phyloP scores from a whole-genome alignment of 2,113 vertebrate species.

The Hiodon alosoides region DNA sequence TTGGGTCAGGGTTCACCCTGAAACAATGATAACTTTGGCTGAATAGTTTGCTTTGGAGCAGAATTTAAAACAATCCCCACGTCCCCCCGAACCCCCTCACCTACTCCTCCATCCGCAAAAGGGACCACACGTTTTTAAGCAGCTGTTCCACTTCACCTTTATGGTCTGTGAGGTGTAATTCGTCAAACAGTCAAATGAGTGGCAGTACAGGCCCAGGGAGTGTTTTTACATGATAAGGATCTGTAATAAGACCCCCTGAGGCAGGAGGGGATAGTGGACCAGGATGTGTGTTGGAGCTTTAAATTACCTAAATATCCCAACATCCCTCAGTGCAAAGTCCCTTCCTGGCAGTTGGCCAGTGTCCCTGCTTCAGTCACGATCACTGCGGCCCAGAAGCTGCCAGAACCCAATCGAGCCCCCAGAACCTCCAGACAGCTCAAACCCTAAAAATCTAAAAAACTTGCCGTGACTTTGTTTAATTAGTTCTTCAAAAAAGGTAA shows the following conservation, averaged over 20 bases:
- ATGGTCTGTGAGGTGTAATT: slow-evolving; percentile 57
- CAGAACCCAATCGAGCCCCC: no score
- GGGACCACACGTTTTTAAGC: slow-evolving; percentile 46
- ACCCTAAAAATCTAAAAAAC: no score
- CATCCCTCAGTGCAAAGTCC: neutral
- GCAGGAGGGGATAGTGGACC: slow-evolving; percentile 48
- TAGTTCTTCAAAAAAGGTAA: no score
- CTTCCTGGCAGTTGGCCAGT: neutral
- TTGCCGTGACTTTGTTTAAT: no score
- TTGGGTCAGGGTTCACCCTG: slow-evolving; percentile 70
- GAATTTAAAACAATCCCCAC: slow-evolving; percentile 30
- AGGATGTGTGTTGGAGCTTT: slow-evolving; percentile 14
- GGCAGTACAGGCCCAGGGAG: slow-evolving; percentile 39
- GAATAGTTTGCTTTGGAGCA: slow-evolving; percentile 47
- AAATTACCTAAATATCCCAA: neutral
- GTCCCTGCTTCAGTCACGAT: neutral
- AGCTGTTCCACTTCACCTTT: slow-evolving; percentile 63
- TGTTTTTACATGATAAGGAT: slow-evolving; percentile 43
- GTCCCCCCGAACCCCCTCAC: no score
- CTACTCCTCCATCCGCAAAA: neutral
- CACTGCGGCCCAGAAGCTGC: neutral
- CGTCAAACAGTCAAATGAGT: slow-evolving; percentile 41
- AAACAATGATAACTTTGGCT: slow-evolving; percentile 66
- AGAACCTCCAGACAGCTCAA: no score
- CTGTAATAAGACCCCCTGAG: slow-evolving; percentile 39